phyloP scores from a whole-genome alignment of 2,797 vertebrate genomes.

The Steatocranus sp. region DNA sequence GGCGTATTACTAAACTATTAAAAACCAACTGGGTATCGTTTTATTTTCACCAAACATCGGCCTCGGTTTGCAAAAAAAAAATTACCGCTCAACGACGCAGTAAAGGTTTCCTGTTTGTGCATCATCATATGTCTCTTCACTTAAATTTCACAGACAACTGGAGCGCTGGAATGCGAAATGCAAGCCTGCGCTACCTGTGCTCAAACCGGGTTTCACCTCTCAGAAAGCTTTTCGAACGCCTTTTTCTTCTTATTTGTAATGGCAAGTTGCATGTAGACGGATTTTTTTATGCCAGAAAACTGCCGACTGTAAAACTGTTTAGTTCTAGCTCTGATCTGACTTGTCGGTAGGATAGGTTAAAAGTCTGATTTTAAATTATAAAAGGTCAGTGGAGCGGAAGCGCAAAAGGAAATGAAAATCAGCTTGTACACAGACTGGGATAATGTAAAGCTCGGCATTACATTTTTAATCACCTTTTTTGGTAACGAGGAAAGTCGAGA shows the following conservation, averaged over 20 bases:
- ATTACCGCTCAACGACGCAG: neutral
- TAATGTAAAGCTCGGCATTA: neutral
- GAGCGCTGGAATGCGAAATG: neutral
- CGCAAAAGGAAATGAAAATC: neutral
- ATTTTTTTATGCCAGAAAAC: neutral
- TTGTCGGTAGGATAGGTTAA: neutral
- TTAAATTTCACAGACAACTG: neutral
- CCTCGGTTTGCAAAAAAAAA: neutral
- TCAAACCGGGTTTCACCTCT: neutral
- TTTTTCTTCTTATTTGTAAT: neutral
- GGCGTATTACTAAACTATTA: neutral
- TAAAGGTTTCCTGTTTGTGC: neutral
- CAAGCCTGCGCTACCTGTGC: neutral
- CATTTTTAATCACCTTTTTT: neutral
- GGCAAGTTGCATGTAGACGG: neutral
- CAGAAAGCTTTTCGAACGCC: neutral
- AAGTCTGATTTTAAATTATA: neutral
- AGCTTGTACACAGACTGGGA: neutral
- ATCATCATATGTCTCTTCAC: neutral
- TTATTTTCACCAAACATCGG: neutral
- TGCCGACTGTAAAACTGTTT: neutral
- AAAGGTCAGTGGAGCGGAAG: neutral
- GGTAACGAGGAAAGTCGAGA: neutral
- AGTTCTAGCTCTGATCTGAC: neutral
- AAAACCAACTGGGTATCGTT: neutral